phyloP scores from a whole-genome alignment of 2,888 invertebrate species.

The Petrolisthes cinctipes region DNA sequence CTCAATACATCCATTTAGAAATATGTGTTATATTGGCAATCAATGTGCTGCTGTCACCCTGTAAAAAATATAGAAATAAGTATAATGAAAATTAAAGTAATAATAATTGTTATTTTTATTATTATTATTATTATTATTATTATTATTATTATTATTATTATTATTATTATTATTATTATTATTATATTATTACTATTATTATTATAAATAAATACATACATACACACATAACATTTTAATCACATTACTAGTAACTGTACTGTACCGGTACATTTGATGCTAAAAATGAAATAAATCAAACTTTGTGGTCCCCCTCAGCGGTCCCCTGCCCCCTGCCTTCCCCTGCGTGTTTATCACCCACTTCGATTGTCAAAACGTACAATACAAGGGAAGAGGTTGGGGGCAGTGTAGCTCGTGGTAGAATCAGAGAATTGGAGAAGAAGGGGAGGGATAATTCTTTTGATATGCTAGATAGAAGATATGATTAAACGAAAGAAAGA shows the following conservation, averaged over 20 bases:
- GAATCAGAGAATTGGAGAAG: too few relatives aligned
- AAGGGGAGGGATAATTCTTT: too few relatives aligned
- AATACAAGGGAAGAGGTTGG: too few relatives aligned
- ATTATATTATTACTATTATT: conserved; percentile 13
- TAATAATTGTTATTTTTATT: neutral
- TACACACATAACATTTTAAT: neutral
- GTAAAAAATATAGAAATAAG: neutral
- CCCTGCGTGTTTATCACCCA: too few relatives aligned
- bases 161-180: neutral
- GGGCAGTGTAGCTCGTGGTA: too few relatives aligned
- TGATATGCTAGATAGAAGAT: too few relatives aligned
- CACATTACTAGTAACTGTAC: neutral
- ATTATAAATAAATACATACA: neutral
- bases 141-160: neutral
- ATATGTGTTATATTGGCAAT: neutral
- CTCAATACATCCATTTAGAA: neutral
- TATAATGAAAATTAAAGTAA: neutral
- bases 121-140: neutral
- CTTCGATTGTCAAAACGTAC: too few relatives aligned
- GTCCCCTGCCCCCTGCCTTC: too few relatives aligned
- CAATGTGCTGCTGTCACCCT: neutral
- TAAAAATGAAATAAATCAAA: too few relatives aligned
- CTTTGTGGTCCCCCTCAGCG: too few relatives aligned
- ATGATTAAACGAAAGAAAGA: too few relatives aligned
- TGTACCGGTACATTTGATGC: neutral